phyloP scores from a whole-genome alignment of 2,797 vertebrate species.

The Acanthurus lineatus region DNA sequence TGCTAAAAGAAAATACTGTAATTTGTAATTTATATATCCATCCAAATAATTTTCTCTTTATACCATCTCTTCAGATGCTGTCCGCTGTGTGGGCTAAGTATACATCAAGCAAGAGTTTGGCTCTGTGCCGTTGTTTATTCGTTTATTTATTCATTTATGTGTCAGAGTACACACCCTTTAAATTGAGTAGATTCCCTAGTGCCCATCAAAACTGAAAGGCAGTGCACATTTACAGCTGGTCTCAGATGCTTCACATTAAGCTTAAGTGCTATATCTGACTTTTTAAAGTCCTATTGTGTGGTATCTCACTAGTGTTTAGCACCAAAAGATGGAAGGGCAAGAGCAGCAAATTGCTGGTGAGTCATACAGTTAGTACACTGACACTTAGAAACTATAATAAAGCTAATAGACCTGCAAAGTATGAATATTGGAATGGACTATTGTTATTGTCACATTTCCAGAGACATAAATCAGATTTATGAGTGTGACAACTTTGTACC shows the following conservation, averaged over 20 bases:
- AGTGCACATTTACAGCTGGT: neutral
- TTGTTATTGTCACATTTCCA: neutral
- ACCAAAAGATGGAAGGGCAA: neutral
- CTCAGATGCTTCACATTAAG: slow-evolving; percentile 1
- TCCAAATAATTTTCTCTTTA: neutral
- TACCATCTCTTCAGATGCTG: neutral
- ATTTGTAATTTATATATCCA: slow-evolving; percentile 13
- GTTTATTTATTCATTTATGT: slow-evolving; percentile 2
- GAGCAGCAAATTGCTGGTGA: neutral
- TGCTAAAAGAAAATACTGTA: neutral
- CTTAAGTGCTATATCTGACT: slow-evolving; percentile 2
- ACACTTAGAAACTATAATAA: neutral
- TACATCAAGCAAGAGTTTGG: neutral
- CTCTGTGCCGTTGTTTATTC: neutral
- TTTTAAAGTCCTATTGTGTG: too few relatives aligned
- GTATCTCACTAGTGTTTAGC: neutral
- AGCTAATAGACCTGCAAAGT: neutral
- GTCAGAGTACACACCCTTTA: neutral
- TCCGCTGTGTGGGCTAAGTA: slow-evolving; percentile 5
- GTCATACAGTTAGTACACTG: neutral
- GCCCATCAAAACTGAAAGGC: slow-evolving; percentile 5
- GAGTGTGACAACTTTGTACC: neutral
- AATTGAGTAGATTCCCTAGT: neutral
- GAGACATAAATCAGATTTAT: neutral
- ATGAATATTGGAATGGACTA: neutral